A percentile compares a stretch with the other conserved stretches of the same genome.
phyloP scores from a whole-genome alignment of 2,797 vertebrate species.

The Tenualosa ilisha region DNA sequence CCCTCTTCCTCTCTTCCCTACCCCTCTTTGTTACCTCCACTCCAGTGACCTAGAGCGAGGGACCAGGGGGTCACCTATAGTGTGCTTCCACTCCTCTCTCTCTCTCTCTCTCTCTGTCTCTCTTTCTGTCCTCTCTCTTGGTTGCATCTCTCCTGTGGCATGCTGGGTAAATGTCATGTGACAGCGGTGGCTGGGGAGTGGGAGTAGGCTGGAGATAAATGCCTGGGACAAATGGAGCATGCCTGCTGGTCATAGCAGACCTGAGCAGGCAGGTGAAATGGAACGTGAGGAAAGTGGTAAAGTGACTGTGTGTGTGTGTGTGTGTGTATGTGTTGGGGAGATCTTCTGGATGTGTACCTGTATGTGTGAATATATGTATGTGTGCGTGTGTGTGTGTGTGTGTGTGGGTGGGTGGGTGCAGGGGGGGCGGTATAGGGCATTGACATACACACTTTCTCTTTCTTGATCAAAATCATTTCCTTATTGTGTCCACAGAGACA shows the following conservation, averaged over 20 bases:
- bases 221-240: not conserved
- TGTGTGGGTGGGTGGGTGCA: not conserved
- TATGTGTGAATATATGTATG: not conserved
- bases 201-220: not conserved
- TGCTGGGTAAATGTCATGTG: conserved; percentile 7
- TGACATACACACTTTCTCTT: not conserved
- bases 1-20: not conserved
- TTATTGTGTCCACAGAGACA: too few species aligned
- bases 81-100: not conserved
- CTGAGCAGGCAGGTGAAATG: not conserved
- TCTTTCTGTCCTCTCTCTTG: not conserved
- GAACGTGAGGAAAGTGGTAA: not conserved
- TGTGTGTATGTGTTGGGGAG: not conserved
- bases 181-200: not conserved
- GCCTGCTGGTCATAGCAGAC: not conserved
- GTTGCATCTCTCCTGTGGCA: not conserved
- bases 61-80: not conserved
- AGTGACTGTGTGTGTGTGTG: not conserved
- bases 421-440: not conserved
- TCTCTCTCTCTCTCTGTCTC: not conserved
- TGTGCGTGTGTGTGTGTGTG: not conserved
- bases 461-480: not conserved
- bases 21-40: not conserved
- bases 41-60: not conserved
- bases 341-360: not conserved